Conservation (phyloP, 2,888 invertebrate genomes). For the Cantharis lateralis region DNA sequence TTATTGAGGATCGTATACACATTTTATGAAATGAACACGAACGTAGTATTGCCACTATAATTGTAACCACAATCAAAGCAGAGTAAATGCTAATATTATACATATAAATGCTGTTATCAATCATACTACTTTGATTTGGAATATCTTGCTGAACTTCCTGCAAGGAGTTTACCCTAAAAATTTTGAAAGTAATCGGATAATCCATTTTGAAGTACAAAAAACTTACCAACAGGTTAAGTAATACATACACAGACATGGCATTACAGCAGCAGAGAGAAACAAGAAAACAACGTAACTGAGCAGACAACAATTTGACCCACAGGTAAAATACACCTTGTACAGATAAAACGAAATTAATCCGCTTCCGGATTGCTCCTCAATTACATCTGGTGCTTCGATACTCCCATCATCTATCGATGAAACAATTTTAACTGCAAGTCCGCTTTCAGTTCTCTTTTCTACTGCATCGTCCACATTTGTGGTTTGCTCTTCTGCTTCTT, state of each 20-base stretch:
- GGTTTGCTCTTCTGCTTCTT: not conserved
- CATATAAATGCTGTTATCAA: not conserved
- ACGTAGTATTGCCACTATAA: not conserved
- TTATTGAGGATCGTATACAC: not conserved
- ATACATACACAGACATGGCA: constrained; percentile 79
- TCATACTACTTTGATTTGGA: not conserved
- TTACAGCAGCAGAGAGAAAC: constrained; percentile 69
- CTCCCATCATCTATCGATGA: not conserved
- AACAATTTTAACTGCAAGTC: not conserved
- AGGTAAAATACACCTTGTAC: constrained; percentile 73
- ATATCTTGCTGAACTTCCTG: not conserved
- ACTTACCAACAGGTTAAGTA: constrained; percentile 77
- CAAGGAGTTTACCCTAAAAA: not conserved
- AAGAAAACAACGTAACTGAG: constrained; percentile 66
- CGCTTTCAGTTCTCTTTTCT: not conserved
- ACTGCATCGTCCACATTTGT: not conserved
- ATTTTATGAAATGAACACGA: not conserved
- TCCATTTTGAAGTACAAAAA: no score
- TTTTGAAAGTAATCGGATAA: not conserved
- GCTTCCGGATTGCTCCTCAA: constrained; percentile 65
- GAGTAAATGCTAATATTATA: not conserved
- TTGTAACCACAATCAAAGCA: not conserved
- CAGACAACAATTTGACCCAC: constrained; percentile 72
- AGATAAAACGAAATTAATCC: constrained; percentile 61
- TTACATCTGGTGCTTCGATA: constrained; percentile 38